Percentiles rank a stretch among this genome's conserved stretches.
Conservation (phyloP, 1,140 invertebrate genomes). For the Solenopsis invicta region DNA sequence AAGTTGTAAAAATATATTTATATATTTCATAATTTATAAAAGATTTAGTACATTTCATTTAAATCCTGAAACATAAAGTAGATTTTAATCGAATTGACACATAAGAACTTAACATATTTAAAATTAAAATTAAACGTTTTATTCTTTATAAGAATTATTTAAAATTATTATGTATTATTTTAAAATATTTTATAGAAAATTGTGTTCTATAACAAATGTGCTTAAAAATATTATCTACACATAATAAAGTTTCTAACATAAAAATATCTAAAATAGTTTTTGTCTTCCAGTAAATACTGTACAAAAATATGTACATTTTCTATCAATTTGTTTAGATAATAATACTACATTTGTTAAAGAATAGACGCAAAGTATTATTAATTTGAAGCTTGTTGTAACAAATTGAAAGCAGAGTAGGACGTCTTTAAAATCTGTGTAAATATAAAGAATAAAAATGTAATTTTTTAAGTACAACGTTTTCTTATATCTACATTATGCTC, state of each 20-base stretch:
- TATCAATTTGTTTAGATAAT: too few relatives aligned
- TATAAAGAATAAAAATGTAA: too few relatives aligned
- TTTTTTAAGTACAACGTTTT: not conserved
- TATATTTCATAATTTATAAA: not conserved
- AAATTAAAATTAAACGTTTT: not conserved
- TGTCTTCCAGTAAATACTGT: not conserved
- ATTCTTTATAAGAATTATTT: too few relatives aligned
- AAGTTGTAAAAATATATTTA: not conserved
- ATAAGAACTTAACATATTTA: not conserved
- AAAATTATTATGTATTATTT: not conserved
- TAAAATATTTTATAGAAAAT: slow-evolving; percentile 4
- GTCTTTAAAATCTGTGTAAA: too few relatives aligned
- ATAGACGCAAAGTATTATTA: not conserved
- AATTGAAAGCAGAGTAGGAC: too few relatives aligned
- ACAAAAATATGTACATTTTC: not conserved
- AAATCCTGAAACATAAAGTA: not conserved
- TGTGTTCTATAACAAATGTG: not conserved
- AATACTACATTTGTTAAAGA: too few relatives aligned
- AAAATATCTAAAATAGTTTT: slow-evolving; percentile 21
- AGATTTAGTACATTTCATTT: not conserved
- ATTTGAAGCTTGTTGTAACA: too few relatives aligned
- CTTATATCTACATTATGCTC: not conserved
- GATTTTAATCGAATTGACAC: not conserved
- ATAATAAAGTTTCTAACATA: slow-evolving; percentile 21
- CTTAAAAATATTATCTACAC: not conserved